These are phyloP conservation scores for Lophochroa leadbeateri DNA, from an alignment of 2,113 vertebrate genomes.

Conservation along the genomic window DNA sequence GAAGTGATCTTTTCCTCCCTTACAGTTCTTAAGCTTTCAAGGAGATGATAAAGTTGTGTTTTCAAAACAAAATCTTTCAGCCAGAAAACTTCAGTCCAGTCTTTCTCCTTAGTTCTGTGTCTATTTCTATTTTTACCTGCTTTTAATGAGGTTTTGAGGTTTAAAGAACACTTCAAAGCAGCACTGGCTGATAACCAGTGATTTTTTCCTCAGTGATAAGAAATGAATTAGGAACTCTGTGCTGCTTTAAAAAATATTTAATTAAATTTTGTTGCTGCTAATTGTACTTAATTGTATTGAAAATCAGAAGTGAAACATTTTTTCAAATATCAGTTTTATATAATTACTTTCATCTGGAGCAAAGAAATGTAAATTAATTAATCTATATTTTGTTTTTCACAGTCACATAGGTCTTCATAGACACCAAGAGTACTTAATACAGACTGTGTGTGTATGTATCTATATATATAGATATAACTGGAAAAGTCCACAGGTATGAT, in stretches of 20 bases:
- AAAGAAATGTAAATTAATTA: background rate
- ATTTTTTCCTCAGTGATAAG: background rate
- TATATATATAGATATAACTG: no score
- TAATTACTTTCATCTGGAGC: background rate
- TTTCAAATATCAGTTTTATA: background rate
- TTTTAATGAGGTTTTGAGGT: background rate
- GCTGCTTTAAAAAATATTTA: background rate
- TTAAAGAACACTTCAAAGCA: background rate
- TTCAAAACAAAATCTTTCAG: background rate
- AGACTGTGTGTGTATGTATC: accelerated
- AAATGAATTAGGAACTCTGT: background rate
- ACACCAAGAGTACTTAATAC: background rate
- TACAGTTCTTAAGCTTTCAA: background rate
- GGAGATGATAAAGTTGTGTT: background rate
- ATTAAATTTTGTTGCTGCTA: background rate
- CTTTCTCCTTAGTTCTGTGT: background rate
- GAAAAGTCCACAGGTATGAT: background rate
- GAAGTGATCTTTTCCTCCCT: background rate
- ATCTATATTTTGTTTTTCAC: background rate
- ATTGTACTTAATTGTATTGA: background rate
- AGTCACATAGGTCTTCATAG: background rate
- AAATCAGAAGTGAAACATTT: background rate
- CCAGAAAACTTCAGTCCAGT: background rate
- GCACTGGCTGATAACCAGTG: background rate
- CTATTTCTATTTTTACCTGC: background rate